phyloP scores from a whole-genome alignment of 2,797 vertebrate genomes.

The Pseudomugil tenellus region DNA sequence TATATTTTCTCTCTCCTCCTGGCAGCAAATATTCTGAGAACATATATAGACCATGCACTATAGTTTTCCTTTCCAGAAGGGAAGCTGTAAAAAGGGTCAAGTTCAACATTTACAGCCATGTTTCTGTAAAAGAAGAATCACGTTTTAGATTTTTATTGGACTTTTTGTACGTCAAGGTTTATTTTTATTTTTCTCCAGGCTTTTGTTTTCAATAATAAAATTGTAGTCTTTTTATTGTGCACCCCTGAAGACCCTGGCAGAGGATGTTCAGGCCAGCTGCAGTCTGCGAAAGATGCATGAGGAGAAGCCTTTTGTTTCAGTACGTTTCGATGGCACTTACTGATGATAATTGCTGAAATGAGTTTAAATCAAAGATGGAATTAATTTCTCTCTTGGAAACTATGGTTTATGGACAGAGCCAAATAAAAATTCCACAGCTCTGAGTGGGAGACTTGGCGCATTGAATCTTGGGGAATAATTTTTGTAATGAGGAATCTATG shows the following conservation, averaged over 20 bases:
- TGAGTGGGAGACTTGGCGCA: slow-evolving; percentile 3
- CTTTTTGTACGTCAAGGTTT: not conserved
- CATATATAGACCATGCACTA: not conserved
- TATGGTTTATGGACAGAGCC: slow-evolving; percentile 3
- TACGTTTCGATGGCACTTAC: not conserved
- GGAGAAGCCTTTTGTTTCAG: not conserved
- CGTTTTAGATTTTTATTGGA: not conserved
- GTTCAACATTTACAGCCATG: not conserved
- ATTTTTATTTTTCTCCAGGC: slow-evolving; percentile 2
- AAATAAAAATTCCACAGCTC: not conserved
- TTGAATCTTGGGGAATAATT: slow-evolving; percentile 18
- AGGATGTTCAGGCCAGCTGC: not conserved
- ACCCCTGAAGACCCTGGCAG: not conserved
- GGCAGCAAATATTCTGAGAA: not conserved
- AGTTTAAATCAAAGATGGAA: not conserved
- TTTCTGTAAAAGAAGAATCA: not conserved
- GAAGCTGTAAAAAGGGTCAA: not conserved
- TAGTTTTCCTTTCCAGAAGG: not conserved
- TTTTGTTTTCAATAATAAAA: too few species aligned
- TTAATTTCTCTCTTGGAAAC: not conserved
- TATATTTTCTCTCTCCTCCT: not conserved
- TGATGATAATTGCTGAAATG: not conserved
- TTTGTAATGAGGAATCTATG: slow-evolving; percentile 25
- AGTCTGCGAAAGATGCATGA: not conserved
- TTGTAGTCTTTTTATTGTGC: not conserved